Evolutionary conservation across 2,113 vertebrate species (phyloP).

Genomic region (Podarcis cretensis): DNA sequence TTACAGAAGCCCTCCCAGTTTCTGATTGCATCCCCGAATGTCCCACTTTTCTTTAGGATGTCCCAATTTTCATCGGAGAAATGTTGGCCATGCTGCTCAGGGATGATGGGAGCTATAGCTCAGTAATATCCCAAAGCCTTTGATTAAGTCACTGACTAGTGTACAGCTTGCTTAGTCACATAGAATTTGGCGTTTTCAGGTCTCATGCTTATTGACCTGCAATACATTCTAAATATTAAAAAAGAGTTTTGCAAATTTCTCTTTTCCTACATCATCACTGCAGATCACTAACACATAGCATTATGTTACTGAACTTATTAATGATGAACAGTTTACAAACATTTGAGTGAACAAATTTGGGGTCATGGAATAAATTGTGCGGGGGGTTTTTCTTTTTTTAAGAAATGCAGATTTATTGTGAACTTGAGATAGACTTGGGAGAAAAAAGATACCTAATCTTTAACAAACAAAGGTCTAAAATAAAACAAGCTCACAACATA

Average conservation of each 20-base stretch:
- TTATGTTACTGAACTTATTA: background rate
- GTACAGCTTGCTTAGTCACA: background rate
- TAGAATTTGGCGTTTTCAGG: background rate
- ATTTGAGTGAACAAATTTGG: background rate
- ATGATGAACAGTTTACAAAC: background rate
- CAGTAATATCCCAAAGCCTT: no score
- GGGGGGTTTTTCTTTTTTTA: background rate
- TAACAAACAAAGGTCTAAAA: conserved; percentile 9
- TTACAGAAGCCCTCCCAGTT: no score
- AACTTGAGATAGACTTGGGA: background rate
- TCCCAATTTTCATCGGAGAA: background rate
- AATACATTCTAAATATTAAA: background rate
- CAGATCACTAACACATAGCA: background rate
- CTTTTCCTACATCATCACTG: background rate
- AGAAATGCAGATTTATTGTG: background rate
- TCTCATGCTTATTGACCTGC: background rate
- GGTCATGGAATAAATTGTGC: background rate
- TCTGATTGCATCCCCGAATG: background rate
- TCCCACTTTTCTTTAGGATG: background rate
- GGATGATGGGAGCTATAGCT: no score
- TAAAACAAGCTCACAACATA: conserved; percentile 29
- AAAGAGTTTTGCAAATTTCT: background rate
- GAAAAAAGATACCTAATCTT: background rate
- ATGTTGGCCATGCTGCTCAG: background rate
- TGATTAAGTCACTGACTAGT: background rate